Evolutionary conservation across 35 echinoderm and acorn worm genomes (phyloP).

Genomic region (Heliocidaris erythrogramma): DNA sequence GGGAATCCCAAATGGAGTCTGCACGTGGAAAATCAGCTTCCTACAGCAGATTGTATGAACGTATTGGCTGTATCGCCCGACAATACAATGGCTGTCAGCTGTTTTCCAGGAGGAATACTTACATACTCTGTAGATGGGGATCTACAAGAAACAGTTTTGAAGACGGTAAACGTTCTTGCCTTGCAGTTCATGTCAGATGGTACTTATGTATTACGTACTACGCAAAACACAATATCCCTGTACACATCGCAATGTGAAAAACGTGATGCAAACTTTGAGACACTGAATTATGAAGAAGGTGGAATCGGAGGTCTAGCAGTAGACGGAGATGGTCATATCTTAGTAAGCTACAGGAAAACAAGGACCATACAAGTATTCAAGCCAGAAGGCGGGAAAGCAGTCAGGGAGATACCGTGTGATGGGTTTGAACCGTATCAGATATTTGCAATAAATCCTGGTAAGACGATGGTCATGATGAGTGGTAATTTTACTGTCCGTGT

Average conservation of each 20-base stretch:
- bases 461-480: background rate
- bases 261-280: background rate
- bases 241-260: constrained; percentile 21
- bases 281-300: background rate
- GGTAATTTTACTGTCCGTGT: background rate
- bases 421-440: background rate
- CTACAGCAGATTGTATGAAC: background rate
- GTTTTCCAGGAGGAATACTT: background rate
- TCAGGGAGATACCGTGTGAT: constrained; percentile 7
- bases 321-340: constrained; percentile 2
- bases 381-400: background rate
- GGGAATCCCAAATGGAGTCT: background rate
- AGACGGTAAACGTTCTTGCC: background rate
- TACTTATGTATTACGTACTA: background rate
- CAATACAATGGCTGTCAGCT: background rate
- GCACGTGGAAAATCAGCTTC: background rate
- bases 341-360: background rate
- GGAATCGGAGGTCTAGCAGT: background rate
- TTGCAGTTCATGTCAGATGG: background rate
- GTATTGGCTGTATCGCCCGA: background rate
- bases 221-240: background rate
- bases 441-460: background rate
- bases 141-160: background rate
- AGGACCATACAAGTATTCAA: background rate
- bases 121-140: background rate